Conservation (phyloP, 2,797 vertebrate species). For the Hyperoplus lanceolatus region DNA sequence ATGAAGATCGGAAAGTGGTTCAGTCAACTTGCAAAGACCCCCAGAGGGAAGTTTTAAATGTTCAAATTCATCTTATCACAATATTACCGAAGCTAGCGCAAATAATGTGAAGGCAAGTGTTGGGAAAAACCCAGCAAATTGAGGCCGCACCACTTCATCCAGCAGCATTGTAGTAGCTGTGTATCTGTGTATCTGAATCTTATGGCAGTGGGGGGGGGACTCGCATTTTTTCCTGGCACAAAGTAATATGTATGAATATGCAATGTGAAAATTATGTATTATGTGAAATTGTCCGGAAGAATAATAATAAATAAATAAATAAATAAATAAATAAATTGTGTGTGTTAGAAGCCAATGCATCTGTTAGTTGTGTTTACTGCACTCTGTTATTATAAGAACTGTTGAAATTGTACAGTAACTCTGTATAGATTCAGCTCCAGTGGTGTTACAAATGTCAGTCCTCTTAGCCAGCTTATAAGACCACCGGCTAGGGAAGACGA, state of each 20-base stretch:
- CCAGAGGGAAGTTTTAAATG: constrained; percentile 30
- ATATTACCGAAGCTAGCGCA: constrained; percentile 16
- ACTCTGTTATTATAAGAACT: constrained; percentile 13
- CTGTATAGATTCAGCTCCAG: background rate
- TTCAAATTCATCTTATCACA: constrained; percentile 31
- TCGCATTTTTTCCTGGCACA: too few species aligned
- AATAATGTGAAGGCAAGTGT: constrained; percentile 30
- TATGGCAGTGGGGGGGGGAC: too few species aligned
- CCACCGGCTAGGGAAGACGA: background rate
- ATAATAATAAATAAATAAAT: too few species aligned
- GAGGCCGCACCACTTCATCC: constrained; percentile 20
- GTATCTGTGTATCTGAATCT: too few species aligned
- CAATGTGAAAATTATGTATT: too few species aligned
- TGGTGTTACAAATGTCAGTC: background rate
- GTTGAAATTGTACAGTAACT: background rate
- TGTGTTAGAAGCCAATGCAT: constrained; percentile 16
- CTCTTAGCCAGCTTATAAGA: background rate
- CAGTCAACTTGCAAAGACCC: constrained; percentile 32
- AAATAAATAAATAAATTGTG: too few species aligned
- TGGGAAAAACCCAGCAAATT: constrained; percentile 30
- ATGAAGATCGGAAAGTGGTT: constrained; percentile 1
- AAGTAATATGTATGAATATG: too few species aligned
- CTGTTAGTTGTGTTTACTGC: constrained; percentile 32
- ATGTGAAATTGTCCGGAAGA: too few species aligned
- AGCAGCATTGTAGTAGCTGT: too few species aligned